Evolutionary conservation across 2,888 invertebrate genomes (phyloP).

Genomic region (Eulithis prunata): DNA sequence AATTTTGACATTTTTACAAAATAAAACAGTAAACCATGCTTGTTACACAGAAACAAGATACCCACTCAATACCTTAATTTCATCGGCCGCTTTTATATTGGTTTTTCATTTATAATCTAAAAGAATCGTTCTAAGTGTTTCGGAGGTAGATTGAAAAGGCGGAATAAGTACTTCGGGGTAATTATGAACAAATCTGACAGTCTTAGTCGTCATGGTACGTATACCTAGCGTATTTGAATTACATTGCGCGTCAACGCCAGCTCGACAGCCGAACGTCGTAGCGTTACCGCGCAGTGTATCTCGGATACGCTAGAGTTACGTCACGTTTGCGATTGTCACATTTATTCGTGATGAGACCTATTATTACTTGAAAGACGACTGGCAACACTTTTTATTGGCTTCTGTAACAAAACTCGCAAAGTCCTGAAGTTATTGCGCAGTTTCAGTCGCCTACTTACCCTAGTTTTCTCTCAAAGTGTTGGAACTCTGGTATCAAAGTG

Average conservation of each 20-base stretch:
- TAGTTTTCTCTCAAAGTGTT: constrained; percentile 11
- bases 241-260: too few species aligned
- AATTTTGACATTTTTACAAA: background rate
- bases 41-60: background rate
- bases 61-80: background rate
- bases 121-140: background rate
- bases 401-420: constrained; percentile 11
- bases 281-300: too few species aligned
- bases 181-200: too few species aligned
- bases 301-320: too few species aligned
- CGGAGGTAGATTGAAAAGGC: background rate
- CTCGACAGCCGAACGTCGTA: too few species aligned
- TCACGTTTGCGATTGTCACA: too few species aligned
- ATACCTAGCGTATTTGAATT: too few species aligned
- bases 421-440: constrained; percentile 11
- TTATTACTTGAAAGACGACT: constrained; percentile 1
- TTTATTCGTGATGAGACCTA: background rate
- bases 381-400: constrained; percentile 10
- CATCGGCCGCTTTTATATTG: background rate
- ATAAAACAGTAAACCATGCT: background rate
- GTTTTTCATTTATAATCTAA: background rate
- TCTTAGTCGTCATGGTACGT: too few species aligned
- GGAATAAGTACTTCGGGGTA: background rate
- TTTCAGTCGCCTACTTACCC: constrained; percentile 8
- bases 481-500: constrained; percentile 4